A percentile compares a stretch with the other conserved stretches of the same genome.
Evolutionary conservation across 2,888 invertebrate species (phyloP).

Genomic region (Trachelus tabidus): DNA sequence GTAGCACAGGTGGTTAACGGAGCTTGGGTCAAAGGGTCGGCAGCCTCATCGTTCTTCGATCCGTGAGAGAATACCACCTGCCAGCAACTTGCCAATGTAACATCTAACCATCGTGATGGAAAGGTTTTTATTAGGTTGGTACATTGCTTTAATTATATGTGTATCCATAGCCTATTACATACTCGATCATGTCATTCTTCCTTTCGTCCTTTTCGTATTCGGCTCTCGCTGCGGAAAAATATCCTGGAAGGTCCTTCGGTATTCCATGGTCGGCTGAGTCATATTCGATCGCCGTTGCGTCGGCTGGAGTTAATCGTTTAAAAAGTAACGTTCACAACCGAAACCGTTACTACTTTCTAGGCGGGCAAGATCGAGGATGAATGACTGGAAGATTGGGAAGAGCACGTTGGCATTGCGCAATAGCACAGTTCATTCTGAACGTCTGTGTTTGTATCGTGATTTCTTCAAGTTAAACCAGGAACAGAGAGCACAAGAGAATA

Average conservation of each 20-base stretch:
- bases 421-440: neutral
- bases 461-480: neutral
- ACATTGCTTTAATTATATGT: neutral
- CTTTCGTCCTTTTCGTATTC: neutral
- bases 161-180: neutral
- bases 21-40: slow-evolving; percentile 22
- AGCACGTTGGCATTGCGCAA: neutral
- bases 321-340: neutral
- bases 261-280: neutral
- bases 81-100: slow-evolving; percentile 14
- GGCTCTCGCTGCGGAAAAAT: neutral
- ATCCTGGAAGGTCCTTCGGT: neutral
- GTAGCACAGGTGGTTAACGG: slow-evolving; percentile 48
- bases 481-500: neutral
- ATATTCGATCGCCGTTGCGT: neutral
- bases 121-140: neutral
- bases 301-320: neutral
- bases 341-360: neutral
- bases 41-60: slow-evolving; percentile 31
- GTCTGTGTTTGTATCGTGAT: neutral
- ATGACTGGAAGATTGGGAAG: neutral
- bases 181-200: neutral
- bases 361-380: neutral
- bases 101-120: neutral
- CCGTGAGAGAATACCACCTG: slow-evolving; percentile 41